A percentile compares a stretch with the other conserved stretches of the same genome.
phyloP scores from a whole-genome alignment of 2,888 invertebrate species.

The Spatulosminthurus flaviceps region DNA sequence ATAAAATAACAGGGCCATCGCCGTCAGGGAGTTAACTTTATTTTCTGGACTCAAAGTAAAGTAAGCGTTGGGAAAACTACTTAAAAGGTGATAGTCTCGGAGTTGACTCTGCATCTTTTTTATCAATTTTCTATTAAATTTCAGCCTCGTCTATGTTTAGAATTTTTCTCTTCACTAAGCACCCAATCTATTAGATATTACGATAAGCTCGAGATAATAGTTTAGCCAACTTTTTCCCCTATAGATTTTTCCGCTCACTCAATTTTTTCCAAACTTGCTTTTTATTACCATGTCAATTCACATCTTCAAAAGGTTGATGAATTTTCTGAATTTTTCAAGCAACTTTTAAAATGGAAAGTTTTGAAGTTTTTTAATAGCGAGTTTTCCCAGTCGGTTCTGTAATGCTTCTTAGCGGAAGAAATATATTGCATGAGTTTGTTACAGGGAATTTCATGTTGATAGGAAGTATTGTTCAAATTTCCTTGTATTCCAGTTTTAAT shows the following conservation, averaged over 20 bases:
- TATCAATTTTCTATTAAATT: neutral
- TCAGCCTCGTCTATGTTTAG: neutral
- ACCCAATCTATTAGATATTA: neutral
- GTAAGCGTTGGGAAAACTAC: neutral
- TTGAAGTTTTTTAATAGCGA: too few relatives aligned
- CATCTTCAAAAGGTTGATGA: too few relatives aligned
- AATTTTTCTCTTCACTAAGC: neutral
- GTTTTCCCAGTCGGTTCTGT: too few relatives aligned
- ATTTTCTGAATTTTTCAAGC: too few relatives aligned
- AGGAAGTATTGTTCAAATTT: too few relatives aligned
- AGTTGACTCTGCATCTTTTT: neutral
- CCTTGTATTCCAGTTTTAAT: too few relatives aligned
- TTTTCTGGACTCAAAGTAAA: too few relatives aligned
- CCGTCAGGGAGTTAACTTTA: slow-evolving; percentile 7
- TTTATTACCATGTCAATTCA: too few relatives aligned
- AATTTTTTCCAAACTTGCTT: neutral
- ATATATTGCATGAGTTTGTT: too few relatives aligned
- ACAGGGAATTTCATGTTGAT: too few relatives aligned
- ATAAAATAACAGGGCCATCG: slow-evolving; percentile 5
- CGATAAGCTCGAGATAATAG: neutral
- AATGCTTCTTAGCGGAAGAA: too few relatives aligned
- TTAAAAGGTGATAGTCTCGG: neutral
- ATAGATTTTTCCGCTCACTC: neutral
- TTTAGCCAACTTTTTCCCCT: neutral
- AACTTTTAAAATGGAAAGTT: too few relatives aligned